These are phyloP conservation scores for Cerceris rybyensis DNA, from an alignment of 2,888 invertebrate genomes.

Conservation along the genomic window DNA sequence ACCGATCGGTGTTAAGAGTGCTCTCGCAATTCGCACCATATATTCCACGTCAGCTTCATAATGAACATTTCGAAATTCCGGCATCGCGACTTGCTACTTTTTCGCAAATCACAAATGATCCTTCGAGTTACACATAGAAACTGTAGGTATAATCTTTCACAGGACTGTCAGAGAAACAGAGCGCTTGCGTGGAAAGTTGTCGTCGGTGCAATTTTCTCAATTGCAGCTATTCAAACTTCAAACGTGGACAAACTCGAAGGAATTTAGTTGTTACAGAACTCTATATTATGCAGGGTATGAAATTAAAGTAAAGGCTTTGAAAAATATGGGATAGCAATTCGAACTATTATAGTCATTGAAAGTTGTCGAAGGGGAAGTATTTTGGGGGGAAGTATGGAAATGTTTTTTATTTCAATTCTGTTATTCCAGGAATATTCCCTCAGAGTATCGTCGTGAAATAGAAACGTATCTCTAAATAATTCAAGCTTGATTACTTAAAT, in stretches of 20 bases:
- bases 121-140: background rate
- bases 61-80: constrained; percentile 54
- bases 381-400: no score
- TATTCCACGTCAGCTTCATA: constrained; percentile 70
- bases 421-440: no score
- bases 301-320: background rate
- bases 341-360: no score
- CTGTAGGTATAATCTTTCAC: background rate
- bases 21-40: constrained; percentile 69
- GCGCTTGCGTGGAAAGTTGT: constrained; percentile 40
- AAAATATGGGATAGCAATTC: no score
- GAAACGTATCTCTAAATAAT: no score
- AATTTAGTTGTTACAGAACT: constrained; percentile 3
- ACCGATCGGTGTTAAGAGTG: constrained; percentile 72
- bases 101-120: background rate
- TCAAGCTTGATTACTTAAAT: no score
- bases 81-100: background rate
- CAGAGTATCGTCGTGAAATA: no score
- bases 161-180: background rate
- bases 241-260: background rate
- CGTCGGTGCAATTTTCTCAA: constrained; percentile 5
- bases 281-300: background rate
- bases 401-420: no score
- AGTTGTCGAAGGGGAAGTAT: no score
- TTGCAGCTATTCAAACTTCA: background rate